These are phyloP conservation scores for Rhombomys opimus DNA, from an alignment of 2,113 vertebrate genomes.

Conservation along the genomic window DNA sequence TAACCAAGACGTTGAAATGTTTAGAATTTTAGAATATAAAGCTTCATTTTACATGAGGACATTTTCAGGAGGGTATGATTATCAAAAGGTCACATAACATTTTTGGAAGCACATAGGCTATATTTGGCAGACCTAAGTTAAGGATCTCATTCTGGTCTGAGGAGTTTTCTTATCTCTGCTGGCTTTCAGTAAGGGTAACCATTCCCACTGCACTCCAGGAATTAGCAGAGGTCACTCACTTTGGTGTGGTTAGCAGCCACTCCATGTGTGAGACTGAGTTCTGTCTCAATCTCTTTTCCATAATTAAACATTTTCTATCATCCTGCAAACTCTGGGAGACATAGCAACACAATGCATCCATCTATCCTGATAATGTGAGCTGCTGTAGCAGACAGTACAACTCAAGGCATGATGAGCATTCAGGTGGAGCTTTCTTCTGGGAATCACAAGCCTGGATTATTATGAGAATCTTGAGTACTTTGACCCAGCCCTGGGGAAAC, in stretches of 20 bases:
- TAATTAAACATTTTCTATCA: not conserved
- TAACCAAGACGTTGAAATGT: not conserved
- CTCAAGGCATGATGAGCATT: conserved; percentile 20
- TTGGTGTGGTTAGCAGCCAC: not conserved
- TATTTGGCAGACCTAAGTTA: too few species aligned
- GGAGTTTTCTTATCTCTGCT: not conserved
- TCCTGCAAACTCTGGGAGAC: not conserved
- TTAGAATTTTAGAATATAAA: not conserved
- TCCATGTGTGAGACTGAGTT: not conserved
- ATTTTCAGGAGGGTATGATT: not conserved
- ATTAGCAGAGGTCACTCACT: not conserved
- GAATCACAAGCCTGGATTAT: conserved; percentile 43
- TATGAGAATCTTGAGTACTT: not conserved
- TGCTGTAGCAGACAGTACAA: not conserved
- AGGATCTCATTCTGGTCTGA: not conserved
- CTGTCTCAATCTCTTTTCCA: not conserved
- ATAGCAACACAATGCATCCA: not conserved
- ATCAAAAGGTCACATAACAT: not conserved
- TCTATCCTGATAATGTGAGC: not conserved
- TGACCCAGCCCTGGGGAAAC: conserved; percentile 6
- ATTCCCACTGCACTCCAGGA: not conserved
- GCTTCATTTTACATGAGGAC: not conserved
- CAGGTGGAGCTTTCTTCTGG: conserved; percentile 6
- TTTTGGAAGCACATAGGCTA: not conserved
- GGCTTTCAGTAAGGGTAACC: not conserved